phyloP scores from a whole-genome alignment of 1,140 invertebrate genomes.

The Macrostomum lignano region DNA sequence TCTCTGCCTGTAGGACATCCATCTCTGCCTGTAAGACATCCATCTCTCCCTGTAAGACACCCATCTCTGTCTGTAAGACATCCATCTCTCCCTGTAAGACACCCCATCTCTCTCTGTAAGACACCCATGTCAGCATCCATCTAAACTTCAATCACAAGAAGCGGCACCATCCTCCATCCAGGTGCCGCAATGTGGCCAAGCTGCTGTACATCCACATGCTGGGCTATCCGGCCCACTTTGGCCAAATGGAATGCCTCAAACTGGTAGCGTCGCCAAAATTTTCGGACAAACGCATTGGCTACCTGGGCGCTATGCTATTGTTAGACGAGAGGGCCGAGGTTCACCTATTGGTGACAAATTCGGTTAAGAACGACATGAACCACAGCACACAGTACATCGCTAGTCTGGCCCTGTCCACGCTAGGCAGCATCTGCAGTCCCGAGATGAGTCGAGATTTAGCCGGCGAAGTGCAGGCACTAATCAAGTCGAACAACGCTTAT shows the following conservation, averaged over 20 bases:
- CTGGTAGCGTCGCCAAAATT: conserved; percentile 83
- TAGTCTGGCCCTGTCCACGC: conserved; percentile 73
- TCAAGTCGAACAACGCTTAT: conserved; percentile 87
- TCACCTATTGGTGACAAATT: conserved; percentile 92
- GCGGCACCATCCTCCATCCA: too few species aligned
- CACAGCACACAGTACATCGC: conserved; percentile 94
- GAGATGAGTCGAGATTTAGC: conserved; percentile 96
- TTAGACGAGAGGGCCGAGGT: conserved; percentile 92
- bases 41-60: too few species aligned
- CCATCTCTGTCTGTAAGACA: too few species aligned
- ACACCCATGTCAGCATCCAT: too few species aligned
- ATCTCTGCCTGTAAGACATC: too few species aligned
- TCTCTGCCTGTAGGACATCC: too few species aligned
- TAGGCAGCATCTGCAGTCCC: conserved; percentile 84
- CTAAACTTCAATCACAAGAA: too few species aligned
- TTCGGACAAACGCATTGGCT: conserved; percentile 95
- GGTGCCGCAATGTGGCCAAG: conserved; percentile 95
- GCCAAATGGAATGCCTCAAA: conserved; percentile 92
- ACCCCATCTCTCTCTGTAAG: too few species aligned
- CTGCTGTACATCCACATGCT: conserved; percentile 98
- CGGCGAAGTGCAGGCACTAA: conserved; percentile 71
- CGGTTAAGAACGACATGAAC: conserved; percentile 84
- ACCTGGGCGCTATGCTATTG: conserved; percentile 87
- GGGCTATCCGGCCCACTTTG: conserved; percentile 97
- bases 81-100: too few species aligned